Evolutionary conservation across 92 coral and sea anemone genomes (phyloP).

Genomic region (Epizoanthus illoricatus): DNA sequence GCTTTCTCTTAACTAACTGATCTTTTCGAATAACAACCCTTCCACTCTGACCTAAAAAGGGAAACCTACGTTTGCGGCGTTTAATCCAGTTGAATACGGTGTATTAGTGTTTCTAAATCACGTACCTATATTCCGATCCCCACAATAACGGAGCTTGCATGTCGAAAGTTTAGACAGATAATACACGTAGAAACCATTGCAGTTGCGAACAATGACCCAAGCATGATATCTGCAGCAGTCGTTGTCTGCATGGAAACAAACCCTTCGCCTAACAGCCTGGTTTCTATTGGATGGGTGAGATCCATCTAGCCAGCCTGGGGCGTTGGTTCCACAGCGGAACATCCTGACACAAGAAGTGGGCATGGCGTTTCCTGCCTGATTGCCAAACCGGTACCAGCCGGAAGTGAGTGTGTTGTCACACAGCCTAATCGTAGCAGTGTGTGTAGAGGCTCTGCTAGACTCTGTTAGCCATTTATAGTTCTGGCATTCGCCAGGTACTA

Average conservation of each 20-base stretch:
- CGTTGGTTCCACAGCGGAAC: not conserved
- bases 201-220: not conserved
- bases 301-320: slow-evolving; percentile 6
- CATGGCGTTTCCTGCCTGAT: slow-evolving; percentile 28
- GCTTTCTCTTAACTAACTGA: too few species aligned
- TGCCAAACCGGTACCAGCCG: slow-evolving; percentile 6
- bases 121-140: not conserved
- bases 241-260: not conserved
- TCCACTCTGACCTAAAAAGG: too few species aligned
- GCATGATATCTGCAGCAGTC: not conserved
- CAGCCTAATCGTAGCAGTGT: not conserved
- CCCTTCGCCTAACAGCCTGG: not conserved
- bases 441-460: not conserved
- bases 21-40: too few species aligned
- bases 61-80: too few species aligned
- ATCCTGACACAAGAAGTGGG: slow-evolving; percentile 1
- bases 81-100: too few species aligned
- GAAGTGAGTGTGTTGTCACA: slow-evolving; percentile 1
- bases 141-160: slow-evolving; percentile 11
- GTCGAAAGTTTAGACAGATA: not conserved
- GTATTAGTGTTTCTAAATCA: too few species aligned
- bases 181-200: slow-evolving; percentile 1
- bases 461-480: not conserved
- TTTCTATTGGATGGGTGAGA: not conserved
- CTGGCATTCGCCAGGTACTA: not conserved